A percentile compares a stretch with the other conserved stretches of the same genome.
Evolutionary conservation across 2,797 vertebrate genomes (phyloP).

Genomic region (Potorous gilbertii): DNA sequence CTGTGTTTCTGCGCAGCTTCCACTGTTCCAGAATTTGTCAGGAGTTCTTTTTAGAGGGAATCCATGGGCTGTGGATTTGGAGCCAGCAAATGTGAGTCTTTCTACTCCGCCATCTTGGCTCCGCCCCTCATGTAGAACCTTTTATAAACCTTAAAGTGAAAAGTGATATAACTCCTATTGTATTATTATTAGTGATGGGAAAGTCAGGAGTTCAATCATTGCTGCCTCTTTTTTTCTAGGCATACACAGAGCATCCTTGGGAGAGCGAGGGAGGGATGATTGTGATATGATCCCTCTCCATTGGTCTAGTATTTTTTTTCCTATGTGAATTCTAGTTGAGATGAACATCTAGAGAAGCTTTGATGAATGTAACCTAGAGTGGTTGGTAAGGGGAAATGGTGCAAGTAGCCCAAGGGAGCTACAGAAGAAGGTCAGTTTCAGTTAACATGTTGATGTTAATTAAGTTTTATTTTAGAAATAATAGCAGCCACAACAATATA

Average conservation of each 20-base stretch:
- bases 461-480: background rate
- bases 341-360: background rate
- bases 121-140: background rate
- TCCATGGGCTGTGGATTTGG: no score
- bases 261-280: background rate
- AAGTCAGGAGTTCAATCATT: no score
- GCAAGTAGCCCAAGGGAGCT: background rate
- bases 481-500: background rate
- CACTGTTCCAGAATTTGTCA: no score
- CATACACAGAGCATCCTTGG: background rate
- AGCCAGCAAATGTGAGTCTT: no score
- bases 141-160: background rate
- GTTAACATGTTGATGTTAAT: rapidly evolving
- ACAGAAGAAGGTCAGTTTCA: background rate
- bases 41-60: no score
- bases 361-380: background rate
- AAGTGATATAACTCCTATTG: background rate
- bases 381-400: background rate
- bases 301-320: background rate
- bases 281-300: background rate
- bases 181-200: background rate
- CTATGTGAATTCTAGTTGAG: background rate
- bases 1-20: no score
- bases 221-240: background rate
- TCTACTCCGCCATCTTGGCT: no score